These are phyloP conservation scores for Gopherus evgoodei DNA, from an alignment of 2,113 vertebrate species.

Conservation along the genomic window DNA sequence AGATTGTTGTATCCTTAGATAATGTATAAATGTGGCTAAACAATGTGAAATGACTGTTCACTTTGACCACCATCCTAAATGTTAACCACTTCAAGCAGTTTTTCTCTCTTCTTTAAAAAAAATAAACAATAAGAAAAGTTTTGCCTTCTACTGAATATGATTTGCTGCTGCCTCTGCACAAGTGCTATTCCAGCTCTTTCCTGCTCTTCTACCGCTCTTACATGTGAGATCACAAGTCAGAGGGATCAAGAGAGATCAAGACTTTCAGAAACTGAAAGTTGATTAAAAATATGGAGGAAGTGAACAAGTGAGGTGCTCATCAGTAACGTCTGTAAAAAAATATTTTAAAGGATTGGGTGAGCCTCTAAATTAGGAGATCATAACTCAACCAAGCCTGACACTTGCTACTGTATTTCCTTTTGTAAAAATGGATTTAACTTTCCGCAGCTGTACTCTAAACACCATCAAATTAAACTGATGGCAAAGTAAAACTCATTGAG, in stretches of 20 bases:
- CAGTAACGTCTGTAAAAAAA: neutral
- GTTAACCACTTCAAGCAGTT: neutral
- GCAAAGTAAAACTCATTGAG: conserved; percentile 49
- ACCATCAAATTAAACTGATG: conserved; percentile 23
- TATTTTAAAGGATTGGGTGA: neutral
- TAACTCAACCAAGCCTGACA: neutral
- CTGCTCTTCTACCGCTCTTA: neutral
- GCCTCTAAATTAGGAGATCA: neutral
- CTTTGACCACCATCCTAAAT: neutral
- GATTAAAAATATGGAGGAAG: neutral
- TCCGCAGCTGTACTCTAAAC: neutral
- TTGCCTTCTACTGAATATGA: neutral
- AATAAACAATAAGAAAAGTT: neutral
- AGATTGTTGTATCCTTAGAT: neutral
- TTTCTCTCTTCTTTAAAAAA: neutral
- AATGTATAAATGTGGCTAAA: neutral
- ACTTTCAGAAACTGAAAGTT: neutral
- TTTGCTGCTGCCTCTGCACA: neutral
- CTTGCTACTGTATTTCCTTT: neutral
- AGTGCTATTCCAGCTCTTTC: neutral
- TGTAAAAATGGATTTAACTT: conserved; percentile 11
- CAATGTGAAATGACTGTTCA: neutral
- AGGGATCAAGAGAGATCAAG: neutral
- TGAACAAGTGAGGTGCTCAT: neutral
- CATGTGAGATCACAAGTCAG: fast-evolving